These are phyloP conservation scores for Sinocyclocheilus maitianheensis DNA, from an alignment of 2,113 vertebrate genomes.

Conservation along the genomic window DNA sequence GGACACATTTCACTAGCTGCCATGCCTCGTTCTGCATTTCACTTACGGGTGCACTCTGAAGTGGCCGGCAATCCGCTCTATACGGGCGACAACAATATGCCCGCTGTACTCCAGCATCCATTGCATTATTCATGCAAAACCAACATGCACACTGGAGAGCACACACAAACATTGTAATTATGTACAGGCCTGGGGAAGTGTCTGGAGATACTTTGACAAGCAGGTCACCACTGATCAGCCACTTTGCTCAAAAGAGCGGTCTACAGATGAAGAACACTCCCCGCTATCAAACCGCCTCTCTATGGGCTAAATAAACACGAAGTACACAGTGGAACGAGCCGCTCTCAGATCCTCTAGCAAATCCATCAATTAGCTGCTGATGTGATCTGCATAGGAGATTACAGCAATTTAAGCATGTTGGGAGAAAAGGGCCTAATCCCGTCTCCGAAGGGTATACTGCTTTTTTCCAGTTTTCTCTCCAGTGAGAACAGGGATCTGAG, in stretches of 20 bases:
- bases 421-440: slow-evolving; percentile 70
- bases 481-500: slow-evolving; percentile 53
- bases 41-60: slow-evolving; percentile 27
- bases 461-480: slow-evolving; percentile 68
- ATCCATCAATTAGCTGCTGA: slow-evolving; percentile 80
- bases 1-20: slow-evolving; percentile 8
- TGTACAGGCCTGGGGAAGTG: slow-evolving; percentile 57
- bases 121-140: slow-evolving; percentile 74
- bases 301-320: slow-evolving; percentile 66
- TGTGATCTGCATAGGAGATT: slow-evolving; percentile 79
- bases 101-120: slow-evolving; percentile 50
- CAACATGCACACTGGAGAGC: slow-evolving; percentile 57
- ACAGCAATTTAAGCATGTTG: slow-evolving; percentile 72
- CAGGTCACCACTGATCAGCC: slow-evolving; percentile 61
- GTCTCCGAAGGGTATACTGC: slow-evolving; percentile 66
- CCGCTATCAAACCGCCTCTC: slow-evolving; percentile 24
- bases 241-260: slow-evolving; percentile 40
- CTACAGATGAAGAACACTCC: slow-evolving; percentile 57
- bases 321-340: slow-evolving; percentile 64
- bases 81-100: slow-evolving; percentile 53
- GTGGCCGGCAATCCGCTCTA: slow-evolving; percentile 35
- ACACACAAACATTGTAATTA: slow-evolving; percentile 68
- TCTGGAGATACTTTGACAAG: slow-evolving; percentile 62
- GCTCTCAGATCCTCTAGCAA: slow-evolving; percentile 73
- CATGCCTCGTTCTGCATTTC: slow-evolving; percentile 29